Base-by-base conservation (phyloP, 2,888 invertebrate species). In the Torymus texanus region DNA sequence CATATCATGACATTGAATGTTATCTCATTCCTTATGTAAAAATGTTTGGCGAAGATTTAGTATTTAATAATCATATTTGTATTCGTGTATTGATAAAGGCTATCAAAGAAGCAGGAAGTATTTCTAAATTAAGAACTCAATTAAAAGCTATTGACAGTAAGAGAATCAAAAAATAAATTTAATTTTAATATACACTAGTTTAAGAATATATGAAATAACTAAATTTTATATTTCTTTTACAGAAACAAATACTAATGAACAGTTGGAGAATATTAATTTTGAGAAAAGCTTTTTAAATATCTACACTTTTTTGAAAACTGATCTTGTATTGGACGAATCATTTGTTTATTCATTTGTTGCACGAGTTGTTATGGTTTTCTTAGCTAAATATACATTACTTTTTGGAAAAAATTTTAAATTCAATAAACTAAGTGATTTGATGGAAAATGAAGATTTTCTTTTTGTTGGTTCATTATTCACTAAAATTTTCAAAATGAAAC, bases 1-100 rank as follows among this genome's bases (percentile, higher is more conserved):
- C 92, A 18, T 95, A 95, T 88, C 98, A 98, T 89, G 91, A 92
- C 82, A 91, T 93, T 82, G 97, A 97, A 91, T 97, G 97, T 61
- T 51, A 41, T 14, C 13, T 72, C 1, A 18, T 72, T 18, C 61
- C 61, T 18, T 56, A 24, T 16, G 14, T 68, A 8, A 41, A 8
- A 41, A 50, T 41, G n/a, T 41, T 41, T n/a, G n/a, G 41, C 2
- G 29, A 41, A 4, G n/a, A 10, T 14, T n/a, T 50, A 65, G 65
- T 41, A 10, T 56, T 56, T 29, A 24, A n/a, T 11, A 56, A 29
- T 24, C 56, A 56, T 8, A 24, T 68, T 1, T 2, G 14, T n/a
- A n/a, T 68, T 4, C 18, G 56, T 3, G 21, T 58, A n/a, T 21
- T 56, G 14, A 24, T 68, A 13, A 56, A n/a, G 29, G 68, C 55